Conservation (phyloP, 2,797 vertebrate genomes). For the Pagetopsis macropterus region DNA sequence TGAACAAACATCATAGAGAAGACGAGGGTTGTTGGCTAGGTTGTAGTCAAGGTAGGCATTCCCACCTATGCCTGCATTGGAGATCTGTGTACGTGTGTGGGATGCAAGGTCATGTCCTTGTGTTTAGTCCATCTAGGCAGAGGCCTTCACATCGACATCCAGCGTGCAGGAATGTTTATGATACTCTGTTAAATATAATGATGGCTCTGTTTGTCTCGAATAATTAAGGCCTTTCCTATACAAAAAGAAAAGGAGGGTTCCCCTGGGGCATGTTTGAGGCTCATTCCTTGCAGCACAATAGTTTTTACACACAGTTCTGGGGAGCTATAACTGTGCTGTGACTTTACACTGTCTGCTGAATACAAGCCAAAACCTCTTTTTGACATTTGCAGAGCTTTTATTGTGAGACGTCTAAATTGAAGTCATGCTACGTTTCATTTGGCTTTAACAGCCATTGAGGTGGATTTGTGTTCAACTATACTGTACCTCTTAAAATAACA, state of each 20-base stretch:
- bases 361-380: slow-evolving; percentile 51
- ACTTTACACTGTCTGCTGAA: slow-evolving; percentile 65
- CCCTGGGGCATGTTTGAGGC: slow-evolving; percentile 56
- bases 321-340: slow-evolving; percentile 51
- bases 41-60: slow-evolving; percentile 40
- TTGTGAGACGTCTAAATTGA: slow-evolving; percentile 36
- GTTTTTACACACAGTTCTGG: slow-evolving; percentile 60
- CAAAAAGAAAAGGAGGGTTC: slow-evolving; percentile 68
- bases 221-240: slow-evolving; percentile 71
- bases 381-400: slow-evolving; percentile 58
- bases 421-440: slow-evolving; percentile 53
- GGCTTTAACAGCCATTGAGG: slow-evolving; percentile 34
- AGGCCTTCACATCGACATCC: slow-evolving; percentile 55
- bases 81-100: slow-evolving; percentile 18
- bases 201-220: slow-evolving; percentile 67
- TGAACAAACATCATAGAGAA: slow-evolving; percentile 4
- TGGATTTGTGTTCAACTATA: slow-evolving; percentile 24
- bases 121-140: slow-evolving; percentile 53
- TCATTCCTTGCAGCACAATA: slow-evolving; percentile 57
- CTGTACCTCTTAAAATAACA: slow-evolving; percentile 41
- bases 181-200: slow-evolving; percentile 74
- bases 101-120: slow-evolving; percentile 41
- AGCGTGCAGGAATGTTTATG: slow-evolving; percentile 73
- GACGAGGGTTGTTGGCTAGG: slow-evolving; percentile 7
- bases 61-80: slow-evolving; percentile 25